Evolutionary conservation across 53 echinoderm and acorn worm genomes (phyloP).

Genomic region (Pentamera pediparva): DNA sequence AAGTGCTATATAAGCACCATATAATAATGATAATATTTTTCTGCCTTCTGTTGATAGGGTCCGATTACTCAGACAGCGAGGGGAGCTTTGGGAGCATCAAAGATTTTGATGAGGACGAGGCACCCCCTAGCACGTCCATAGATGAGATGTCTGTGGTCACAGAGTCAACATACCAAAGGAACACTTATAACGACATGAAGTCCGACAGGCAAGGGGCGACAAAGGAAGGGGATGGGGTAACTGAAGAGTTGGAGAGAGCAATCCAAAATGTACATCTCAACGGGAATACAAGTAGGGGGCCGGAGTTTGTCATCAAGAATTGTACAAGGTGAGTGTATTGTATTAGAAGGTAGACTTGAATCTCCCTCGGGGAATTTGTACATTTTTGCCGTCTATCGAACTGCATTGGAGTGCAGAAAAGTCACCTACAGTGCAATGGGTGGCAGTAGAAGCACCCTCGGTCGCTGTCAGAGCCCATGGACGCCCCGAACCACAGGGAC

Average conservation of each 20-base stretch:
- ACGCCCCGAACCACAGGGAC: too few relatives aligned
- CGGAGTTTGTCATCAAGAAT: slow-evolving; percentile 50
- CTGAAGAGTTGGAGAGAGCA: slow-evolving; percentile 17
- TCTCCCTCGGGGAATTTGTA: too few relatives aligned
- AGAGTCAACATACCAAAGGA: background rate
- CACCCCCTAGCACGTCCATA: background rate
- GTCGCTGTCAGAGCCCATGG: too few relatives aligned
- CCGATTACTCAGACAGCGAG: slow-evolving; percentile 5
- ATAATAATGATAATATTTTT: too few relatives aligned
- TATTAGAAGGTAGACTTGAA: too few relatives aligned
- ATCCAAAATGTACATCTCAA: slow-evolving; percentile 25
- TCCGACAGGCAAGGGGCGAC: slow-evolving; percentile 35
- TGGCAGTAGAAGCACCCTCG: too few relatives aligned
- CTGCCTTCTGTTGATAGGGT: background rate
- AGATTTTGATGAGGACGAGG: background rate
- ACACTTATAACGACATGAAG: slow-evolving; percentile 30
- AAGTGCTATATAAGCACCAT: too few relatives aligned
- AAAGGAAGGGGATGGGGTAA: background rate
- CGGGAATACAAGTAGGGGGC: slow-evolving; percentile 37
- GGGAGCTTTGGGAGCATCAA: slow-evolving; percentile 8
- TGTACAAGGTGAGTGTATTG: slow-evolving; percentile 61
- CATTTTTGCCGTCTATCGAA: too few relatives aligned
- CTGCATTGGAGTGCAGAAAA: too few relatives aligned
- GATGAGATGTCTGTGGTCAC: slow-evolving; percentile 1
- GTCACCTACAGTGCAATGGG: too few relatives aligned